Base-by-base conservation (phyloP, 2,797 vertebrate species). In the Coccyzus lansbergi region DNA sequence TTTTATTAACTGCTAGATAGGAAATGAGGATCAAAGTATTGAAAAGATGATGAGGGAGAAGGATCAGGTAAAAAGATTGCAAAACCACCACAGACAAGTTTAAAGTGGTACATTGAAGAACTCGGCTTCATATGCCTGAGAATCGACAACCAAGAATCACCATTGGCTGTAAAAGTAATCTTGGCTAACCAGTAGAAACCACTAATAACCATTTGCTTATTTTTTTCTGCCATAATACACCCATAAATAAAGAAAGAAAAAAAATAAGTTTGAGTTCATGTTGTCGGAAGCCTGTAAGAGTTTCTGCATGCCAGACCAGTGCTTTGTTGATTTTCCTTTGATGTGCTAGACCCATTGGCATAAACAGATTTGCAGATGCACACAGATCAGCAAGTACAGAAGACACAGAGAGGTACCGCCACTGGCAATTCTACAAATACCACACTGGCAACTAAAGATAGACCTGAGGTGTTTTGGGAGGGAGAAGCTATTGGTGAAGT, bases 1-100 rank as follows among this genome's bases (percentile, higher is more conserved):
- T 97, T 98, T 97, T 97, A 98, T 97, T 97, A 98, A 97, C 97
- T 98, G 97, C 70, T 96, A 97, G 82, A 75, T 92, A 97, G 97
- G 97, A 98, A 98, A 97, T 97, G 94, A 97, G 93, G 85, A 87
- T 97, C 94, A 94, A 97, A 95, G 92, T 93, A 95, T 91, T 96
- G 96, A 96, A 95, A 91, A 96, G 93, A 96, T 74, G 80, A 89
- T 96, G 95, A 64, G 75, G 93, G 91, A 94, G 82, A 95, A 79
- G 53, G 53, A 97, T 96, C 90, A 82, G 91, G 71, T 91, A 96
- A 97, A 95, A 33, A 91, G 68, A 95, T 75, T 93, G 76, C 93
- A 96, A 96, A 97, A 89, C 83, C 79, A 94, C 80, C 82, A 34
- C 53, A 89, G 86, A 86, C 55, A 93, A 94, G 28, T 94, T 97